Evolutionary conservation across 2,113 vertebrate species (phyloP), one percentile per base, ranked within the genome.

Genomic region (Melospiza georgiana): DNA sequence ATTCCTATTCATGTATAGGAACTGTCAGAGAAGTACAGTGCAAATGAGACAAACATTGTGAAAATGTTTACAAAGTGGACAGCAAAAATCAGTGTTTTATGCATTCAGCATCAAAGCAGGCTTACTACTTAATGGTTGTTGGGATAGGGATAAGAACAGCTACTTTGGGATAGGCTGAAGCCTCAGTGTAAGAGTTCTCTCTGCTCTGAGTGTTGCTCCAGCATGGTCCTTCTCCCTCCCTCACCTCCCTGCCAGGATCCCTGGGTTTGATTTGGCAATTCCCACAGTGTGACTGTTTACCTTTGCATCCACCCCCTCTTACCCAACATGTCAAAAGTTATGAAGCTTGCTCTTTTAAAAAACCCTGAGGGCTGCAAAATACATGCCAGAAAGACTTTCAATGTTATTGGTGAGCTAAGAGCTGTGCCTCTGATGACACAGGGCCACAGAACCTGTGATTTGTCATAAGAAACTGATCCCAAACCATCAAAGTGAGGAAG

Each of bases 281-380:
- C 49, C 57, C 37, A 20, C 24, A 58, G 31, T 76, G 49, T 27
- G 54, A 25, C 27, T 94, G 69, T 95, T 97, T 97, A 84, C 76
- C 44, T 92, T 93, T 86, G 54, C 37, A 90, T 93, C 92, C 95
- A 46, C 95, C 93, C 90, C 83, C 93, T 96, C 90, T 97, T 96
- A 62, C 96, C n/a, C 84, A 97, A 97, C 37, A 73, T 84, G 37
- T 94, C 88, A 79, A 82, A 96, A 90, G 90, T 89, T 87, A 54
- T 46, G 41, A 57, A 84, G 69, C 35, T 57, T 93, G 48, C 54
- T 88, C 44, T 95, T 90, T 59, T 22, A 88, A 94, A 94, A 67
- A 89, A 1, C 35, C 19, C 33, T 5, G 52, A 87, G 87, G 37
- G 28, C 88, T 95, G 72, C 71, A 93, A 86, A 92, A 54, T 51